Conservation (phyloP, 2,797 vertebrate genomes). For the Potorous gilbertii region DNA sequence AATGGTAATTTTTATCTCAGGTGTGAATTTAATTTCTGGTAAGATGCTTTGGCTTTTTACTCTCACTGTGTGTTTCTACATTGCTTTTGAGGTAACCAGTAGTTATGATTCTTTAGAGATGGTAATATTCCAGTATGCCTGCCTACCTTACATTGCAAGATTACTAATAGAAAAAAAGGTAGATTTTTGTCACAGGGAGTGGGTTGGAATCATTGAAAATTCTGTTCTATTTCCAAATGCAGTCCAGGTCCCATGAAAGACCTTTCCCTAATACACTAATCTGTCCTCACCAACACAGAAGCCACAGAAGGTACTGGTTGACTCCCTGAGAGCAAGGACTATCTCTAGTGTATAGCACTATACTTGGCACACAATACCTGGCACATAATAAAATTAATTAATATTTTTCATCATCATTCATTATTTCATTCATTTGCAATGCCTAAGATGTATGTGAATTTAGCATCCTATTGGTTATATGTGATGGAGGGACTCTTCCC, state of each 20-base stretch:
- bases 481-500: not conserved
- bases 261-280: not conserved
- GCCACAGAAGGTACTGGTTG: not conserved
- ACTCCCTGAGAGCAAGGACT: not conserved
- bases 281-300: not conserved
- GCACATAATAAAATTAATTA: not conserved
- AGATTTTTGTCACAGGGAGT: not conserved
- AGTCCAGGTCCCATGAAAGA: not conserved
- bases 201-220: not conserved
- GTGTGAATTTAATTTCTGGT: not conserved
- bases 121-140: not conserved
- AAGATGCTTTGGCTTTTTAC: not conserved
- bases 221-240: not conserved
- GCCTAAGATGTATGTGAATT: not conserved
- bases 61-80: not conserved
- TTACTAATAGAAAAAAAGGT: not conserved
- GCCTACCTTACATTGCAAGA: not conserved
- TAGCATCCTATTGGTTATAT: not conserved
- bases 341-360: not conserved
- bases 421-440: not conserved
- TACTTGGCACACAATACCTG: not conserved
- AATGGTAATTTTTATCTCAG: not conserved
- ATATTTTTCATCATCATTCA: not conserved
- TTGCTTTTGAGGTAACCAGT: not conserved
- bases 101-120: not conserved